These are phyloP conservation scores for Anabas testudineus DNA, from an alignment of 2,797 vertebrate species.

Conservation along the genomic window DNA sequence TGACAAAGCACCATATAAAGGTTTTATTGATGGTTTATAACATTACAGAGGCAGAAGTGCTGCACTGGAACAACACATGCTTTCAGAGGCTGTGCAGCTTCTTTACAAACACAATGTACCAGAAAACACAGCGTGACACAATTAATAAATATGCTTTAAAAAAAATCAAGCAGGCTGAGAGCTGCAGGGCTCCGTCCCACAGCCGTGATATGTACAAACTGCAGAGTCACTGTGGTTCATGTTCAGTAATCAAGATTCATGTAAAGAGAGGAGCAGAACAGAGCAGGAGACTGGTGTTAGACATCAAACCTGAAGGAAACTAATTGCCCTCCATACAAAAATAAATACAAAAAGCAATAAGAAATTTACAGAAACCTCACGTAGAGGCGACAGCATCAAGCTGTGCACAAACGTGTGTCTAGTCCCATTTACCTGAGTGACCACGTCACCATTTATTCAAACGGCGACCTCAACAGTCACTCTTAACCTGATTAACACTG, in stretches of 20 bases:
- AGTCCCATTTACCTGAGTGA: slow-evolving; percentile 40
- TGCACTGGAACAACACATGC: not conserved
- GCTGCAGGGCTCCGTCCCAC: not conserved
- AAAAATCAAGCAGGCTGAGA: slow-evolving; percentile 12
- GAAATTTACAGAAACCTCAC: slow-evolving; percentile 27
- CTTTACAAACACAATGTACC: slow-evolving; percentile 26
- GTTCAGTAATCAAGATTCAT: too few relatives aligned
- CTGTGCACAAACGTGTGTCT: too few relatives aligned
- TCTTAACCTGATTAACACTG: too few relatives aligned
- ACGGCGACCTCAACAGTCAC: too few relatives aligned
- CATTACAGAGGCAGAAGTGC: not conserved
- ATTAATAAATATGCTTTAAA: slow-evolving; percentile 66
- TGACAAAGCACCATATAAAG: slow-evolving; percentile 44
- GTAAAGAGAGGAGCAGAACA: too few relatives aligned
- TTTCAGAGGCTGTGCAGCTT: slow-evolving; percentile 24
- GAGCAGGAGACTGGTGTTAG: not conserved
- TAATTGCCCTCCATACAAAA: slow-evolving; percentile 58
- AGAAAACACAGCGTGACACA: slow-evolving; percentile 51
- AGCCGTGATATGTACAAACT: slow-evolving; percentile 17
- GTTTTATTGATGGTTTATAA: slow-evolving; percentile 36
- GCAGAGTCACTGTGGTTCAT: too few relatives aligned
- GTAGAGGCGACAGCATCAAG: slow-evolving; percentile 41
- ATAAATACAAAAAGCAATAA: slow-evolving; percentile 11
- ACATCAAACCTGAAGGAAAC: slow-evolving; percentile 4
- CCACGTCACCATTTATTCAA: not conserved